phyloP scores from a whole-genome alignment of 2,797 vertebrate genomes.

The Scolopax bukidnonensis region DNA sequence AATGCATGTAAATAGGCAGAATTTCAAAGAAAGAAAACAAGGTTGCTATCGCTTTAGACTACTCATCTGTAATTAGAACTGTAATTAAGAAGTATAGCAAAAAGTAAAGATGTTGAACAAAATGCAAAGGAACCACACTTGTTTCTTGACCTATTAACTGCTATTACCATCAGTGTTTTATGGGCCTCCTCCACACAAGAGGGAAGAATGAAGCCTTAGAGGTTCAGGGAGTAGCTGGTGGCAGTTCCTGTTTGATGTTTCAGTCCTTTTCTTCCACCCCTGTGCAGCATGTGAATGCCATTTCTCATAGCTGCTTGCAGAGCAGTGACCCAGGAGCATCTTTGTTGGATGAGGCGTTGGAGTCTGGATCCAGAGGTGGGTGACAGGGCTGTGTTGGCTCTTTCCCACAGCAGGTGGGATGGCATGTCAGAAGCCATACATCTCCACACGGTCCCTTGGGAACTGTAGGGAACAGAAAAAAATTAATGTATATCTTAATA shows the following conservation, averaged over 20 bases:
- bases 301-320: background rate
- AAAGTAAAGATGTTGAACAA: conserved; percentile 18
- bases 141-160: background rate
- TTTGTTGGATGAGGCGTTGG: background rate
- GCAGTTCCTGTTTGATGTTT: background rate
- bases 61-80: conserved; percentile 30
- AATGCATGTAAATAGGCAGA: background rate
- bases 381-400: background rate
- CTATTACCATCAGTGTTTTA: background rate
- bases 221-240: background rate
- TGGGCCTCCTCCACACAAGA: background rate
- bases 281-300: background rate
- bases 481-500: background rate
- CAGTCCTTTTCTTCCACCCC: background rate
- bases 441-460: accelerated
- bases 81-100: background rate
- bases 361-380: accelerated
- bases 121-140: background rate
- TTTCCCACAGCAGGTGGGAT: background rate
- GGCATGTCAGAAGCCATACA: background rate
- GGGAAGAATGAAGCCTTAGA: background rate
- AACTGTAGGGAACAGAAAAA: background rate
- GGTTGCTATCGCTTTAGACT: background rate
- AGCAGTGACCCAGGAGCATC: background rate
- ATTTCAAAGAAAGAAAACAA: background rate